Base-by-base conservation (phyloP, 1,140 invertebrate species). In the Drosophila leontia region DNA sequence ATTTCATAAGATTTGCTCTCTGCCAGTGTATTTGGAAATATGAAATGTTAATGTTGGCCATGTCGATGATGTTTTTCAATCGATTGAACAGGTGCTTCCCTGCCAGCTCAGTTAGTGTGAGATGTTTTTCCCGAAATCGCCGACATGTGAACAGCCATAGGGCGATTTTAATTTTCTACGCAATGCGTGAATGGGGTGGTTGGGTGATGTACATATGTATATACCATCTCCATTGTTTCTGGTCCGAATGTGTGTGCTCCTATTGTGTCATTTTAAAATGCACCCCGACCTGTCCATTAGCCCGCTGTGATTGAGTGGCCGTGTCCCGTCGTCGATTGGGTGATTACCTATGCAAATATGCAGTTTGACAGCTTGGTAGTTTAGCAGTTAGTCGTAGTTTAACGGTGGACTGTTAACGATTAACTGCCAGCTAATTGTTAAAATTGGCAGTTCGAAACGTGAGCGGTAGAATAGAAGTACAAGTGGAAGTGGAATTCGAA, bases 321-420 rank as follows among this genome's bases (percentile, higher is more conserved):
- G 29, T 39, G 45, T 71, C 19, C 57, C 39, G 13, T 42, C 9
- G 60, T 13, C 65, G 39, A 65, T 69, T 64, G 29, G 37, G 47
- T 15, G 39, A 68, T 68, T 68, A 70, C 48, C 62, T 47, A 70
- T 70, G 67, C 67, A 70, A 70, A 68, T 68, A 70, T 68, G 67
- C 63, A 68, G 48, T 47, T 44, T 34, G 67, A 67, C 67, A 39
- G 61, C 15, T 65, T 48, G 29, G 26, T 50, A 48, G 29, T 34
- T 47, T 59, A 59, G 57, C 57, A 29, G 44, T 60, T 60, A 56
- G 53, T 60, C 23, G 58, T 12, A 19, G 45, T 9, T 35, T 44
- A 65, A 51, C 60, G 60, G 45, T n/a, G 29, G 15, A 23, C 65
- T 29, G 55, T 59, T 71, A 70, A 47, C 32, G 53, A 39, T 56